A percentile compares a stretch with the other conserved stretches of the same genome.
phyloP scores from a whole-genome alignment of 2,888 invertebrate genomes.

The Lochmaea crataegi region DNA sequence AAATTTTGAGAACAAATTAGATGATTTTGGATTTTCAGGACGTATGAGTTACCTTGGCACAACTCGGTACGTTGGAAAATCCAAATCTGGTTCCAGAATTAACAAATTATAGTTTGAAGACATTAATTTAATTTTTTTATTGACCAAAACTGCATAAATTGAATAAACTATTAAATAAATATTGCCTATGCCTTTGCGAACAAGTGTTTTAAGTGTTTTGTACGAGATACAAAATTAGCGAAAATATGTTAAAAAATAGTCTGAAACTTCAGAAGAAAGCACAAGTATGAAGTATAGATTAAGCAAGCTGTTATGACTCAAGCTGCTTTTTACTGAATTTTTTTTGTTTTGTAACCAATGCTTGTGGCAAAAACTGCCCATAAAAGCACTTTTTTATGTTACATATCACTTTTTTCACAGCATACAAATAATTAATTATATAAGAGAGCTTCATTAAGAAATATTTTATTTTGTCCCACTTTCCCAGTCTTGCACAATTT shows the following conservation, averaged over 20 bases:
- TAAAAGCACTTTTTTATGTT: constrained; percentile 29
- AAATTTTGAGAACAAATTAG: too few relatives aligned
- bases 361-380: constrained; percentile 21
- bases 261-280: constrained; percentile 41
- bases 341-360: background rate
- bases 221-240: constrained; percentile 48
- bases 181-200: constrained; percentile 2
- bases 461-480: too few relatives aligned
- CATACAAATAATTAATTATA: constrained; percentile 9
- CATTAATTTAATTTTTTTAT: background rate
- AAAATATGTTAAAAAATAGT: constrained; percentile 38
- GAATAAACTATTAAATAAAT: background rate
- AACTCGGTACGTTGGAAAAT: too few relatives aligned
- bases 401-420: constrained; percentile 19
- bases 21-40: too few relatives aligned
- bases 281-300: constrained; percentile 40
- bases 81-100: too few relatives aligned
- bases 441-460: background rate
- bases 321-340: constrained; percentile 4
- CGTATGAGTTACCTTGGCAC: too few relatives aligned
- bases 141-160: background rate
- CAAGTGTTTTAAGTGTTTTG: constrained; percentile 50
- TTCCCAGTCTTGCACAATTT: too few relatives aligned
- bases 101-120: background rate
- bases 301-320: constrained; percentile 18